Evolutionary conservation across 2,113 vertebrate species (phyloP), one percentile per base, ranked within the genome.

Genomic region (Tenebrosternarchus preto): DNA sequence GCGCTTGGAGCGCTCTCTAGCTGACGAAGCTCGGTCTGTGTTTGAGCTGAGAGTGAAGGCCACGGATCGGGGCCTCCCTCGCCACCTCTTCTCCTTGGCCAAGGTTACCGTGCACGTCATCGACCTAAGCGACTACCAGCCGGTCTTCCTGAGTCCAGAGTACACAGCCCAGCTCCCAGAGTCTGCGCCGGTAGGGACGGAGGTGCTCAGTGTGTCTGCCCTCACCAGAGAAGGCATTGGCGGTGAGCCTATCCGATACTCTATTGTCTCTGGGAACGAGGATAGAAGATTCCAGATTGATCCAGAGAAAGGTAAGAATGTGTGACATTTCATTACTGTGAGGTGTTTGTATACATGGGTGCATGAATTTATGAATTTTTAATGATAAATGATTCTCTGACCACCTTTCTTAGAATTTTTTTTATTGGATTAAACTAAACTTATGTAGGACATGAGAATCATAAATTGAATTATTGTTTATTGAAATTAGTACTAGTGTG

Each of bases 31-130:
- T 1, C 92, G 93, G 27, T 86, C 93, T 0, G 80, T 84, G 0
- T 94, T 98, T 73, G 94, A 97, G 88, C 89, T 99, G 83, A 96
- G 93, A 0, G 95, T 97, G 9, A 95, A 95, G 19, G 98, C 96
- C 75, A 94, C 94, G 0, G 98, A 99, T 81, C 92, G 93, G 12
- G 98, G 97, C 22, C 90, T 90, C 27, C 96, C 95, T 0, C 86
- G 86, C 1, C 93, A 96, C 0, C 94, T 96, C 17, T 95, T 92
- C 39, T 92, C 96, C 0, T 73, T 95, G 0, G 92, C 94, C 88
- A 95, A 92, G 0, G 92, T 99, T 81, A 93, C 95, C 0, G 92
- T 99, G 68, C 93, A 95, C 0, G 92, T 98, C 24, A 95, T 98
- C 69, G 95, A 95, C 80, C 92, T 98, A 11, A 94, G 94, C 0